Conservation (phyloP, 2,888 invertebrate species). For the Eumacrocentrus americanus region DNA sequence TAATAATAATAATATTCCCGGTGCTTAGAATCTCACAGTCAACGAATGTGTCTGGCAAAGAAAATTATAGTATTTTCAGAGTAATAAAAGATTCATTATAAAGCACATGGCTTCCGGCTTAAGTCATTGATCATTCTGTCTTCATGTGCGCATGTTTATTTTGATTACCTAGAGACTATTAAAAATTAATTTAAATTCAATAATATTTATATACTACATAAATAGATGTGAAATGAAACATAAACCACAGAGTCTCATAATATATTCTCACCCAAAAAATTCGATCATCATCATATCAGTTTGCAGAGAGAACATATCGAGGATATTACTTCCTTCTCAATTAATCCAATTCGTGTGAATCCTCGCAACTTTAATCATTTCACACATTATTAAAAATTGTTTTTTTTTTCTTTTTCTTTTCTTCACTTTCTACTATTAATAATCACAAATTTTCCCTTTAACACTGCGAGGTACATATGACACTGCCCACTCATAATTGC, state of each 20-base stretch:
- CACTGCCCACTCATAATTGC: not conserved
- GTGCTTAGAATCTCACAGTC: not conserved
- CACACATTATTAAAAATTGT: not conserved
- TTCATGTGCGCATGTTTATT: not conserved
- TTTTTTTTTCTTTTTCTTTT: no score
- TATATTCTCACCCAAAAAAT: constrained; percentile 48
- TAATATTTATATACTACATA: not conserved
- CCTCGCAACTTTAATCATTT: not conserved
- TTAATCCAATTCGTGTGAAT: not conserved
- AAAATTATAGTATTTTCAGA: not conserved
- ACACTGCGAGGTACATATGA: no score
- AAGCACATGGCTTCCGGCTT: not conserved
- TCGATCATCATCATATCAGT: constrained; percentile 51
- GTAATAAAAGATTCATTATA: not conserved
- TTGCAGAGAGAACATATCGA: constrained; percentile 51
- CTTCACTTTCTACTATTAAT: no score
- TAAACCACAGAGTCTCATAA: not conserved
- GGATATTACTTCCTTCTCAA: not conserved
- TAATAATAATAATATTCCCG: not conserved
- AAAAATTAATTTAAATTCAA: not conserved
- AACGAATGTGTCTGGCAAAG: not conserved
- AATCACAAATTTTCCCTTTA: not conserved
- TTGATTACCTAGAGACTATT: not conserved
- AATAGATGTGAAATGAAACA: not conserved
- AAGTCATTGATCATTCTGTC: not conserved